These are phyloP conservation scores for Drosophila rellima DNA, from an alignment of 2,888 invertebrate genomes.

Conservation along the genomic window DNA sequence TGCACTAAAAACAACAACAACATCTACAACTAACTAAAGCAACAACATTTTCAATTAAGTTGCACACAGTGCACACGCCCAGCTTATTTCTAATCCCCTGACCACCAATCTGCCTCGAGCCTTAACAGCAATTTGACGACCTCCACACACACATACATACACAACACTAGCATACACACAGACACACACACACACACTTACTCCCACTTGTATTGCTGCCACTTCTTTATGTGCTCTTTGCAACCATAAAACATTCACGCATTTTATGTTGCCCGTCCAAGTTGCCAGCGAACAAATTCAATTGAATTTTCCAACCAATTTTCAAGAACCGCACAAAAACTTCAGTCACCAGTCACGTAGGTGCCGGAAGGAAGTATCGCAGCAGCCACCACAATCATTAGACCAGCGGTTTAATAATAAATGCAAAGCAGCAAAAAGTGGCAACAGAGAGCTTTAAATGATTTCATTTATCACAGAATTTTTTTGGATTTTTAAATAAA, in stretches of 20 bases:
- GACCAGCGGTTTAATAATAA: slow-evolving; percentile 2
- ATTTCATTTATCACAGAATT: not conserved
- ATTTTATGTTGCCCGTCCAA: slow-evolving; percentile 31
- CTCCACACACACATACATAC: not conserved
- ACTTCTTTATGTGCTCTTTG: slow-evolving; percentile 19
- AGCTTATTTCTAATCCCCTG: slow-evolving; percentile 64
- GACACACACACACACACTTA: not conserved
- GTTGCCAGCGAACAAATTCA: slow-evolving; percentile 34
- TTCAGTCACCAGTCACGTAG: slow-evolving; percentile 29
- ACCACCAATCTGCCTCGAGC: slow-evolving; percentile 36
- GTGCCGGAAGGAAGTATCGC: slow-evolving; percentile 2
- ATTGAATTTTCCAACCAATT: slow-evolving; percentile 34
- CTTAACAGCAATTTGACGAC: slow-evolving; percentile 44
- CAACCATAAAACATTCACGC: slow-evolving; percentile 50
- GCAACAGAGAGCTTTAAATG: not conserved
- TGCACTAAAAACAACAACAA: slow-evolving; percentile 25
- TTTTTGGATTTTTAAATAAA: not conserved
- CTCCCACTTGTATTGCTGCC: not conserved
- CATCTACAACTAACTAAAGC: slow-evolving; percentile 3
- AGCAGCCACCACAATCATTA: not conserved
- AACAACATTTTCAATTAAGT: slow-evolving; percentile 67
- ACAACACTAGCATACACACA: not conserved
- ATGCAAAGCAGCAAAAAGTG: slow-evolving; percentile 1
- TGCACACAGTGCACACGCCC: slow-evolving; percentile 44
- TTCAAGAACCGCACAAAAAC: slow-evolving; percentile 1